Conservation (phyloP, 2,797 vertebrate genomes). For the Tiaroga cobitis region DNA sequence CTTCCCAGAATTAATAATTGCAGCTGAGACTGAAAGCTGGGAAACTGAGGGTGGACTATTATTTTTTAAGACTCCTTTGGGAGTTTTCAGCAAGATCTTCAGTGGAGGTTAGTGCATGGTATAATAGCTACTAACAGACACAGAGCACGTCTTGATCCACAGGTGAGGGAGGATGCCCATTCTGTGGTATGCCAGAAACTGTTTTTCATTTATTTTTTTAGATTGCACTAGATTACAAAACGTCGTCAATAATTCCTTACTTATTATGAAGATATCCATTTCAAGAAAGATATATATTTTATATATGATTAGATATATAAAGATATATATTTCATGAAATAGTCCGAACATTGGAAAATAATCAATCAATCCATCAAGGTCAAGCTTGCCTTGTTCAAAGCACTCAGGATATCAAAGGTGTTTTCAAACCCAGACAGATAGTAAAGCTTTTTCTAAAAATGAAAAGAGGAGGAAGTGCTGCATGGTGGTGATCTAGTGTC, state of each 20-base stretch:
- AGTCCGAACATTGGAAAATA: not conserved
- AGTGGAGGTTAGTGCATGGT: not conserved
- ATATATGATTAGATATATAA: no score
- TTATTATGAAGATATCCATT: not conserved
- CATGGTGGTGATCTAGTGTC: not conserved
- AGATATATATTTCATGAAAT: no score
- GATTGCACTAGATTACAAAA: no score
- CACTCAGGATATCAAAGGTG: not conserved
- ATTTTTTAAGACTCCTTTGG: not conserved
- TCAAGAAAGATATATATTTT: no score
- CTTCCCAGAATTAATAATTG: not conserved
- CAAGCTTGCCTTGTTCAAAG: not conserved
- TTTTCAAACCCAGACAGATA: not conserved
- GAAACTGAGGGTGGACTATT: not conserved
- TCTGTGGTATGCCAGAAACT: no score
- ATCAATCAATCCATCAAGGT: not conserved
- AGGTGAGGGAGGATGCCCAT: not conserved
- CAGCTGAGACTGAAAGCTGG: not conserved
- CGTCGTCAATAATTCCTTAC: no score
- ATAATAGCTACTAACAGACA: not conserved
- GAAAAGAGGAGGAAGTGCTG: not conserved
- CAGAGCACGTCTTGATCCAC: not conserved
- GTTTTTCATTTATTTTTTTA: no score
- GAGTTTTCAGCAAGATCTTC: not conserved
- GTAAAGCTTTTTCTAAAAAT: not conserved